Evolutionary conservation across 2,888 invertebrate genomes (phyloP), one percentile per base, ranked within the genome.

Genomic region (Aspidiotus destructor): DNA sequence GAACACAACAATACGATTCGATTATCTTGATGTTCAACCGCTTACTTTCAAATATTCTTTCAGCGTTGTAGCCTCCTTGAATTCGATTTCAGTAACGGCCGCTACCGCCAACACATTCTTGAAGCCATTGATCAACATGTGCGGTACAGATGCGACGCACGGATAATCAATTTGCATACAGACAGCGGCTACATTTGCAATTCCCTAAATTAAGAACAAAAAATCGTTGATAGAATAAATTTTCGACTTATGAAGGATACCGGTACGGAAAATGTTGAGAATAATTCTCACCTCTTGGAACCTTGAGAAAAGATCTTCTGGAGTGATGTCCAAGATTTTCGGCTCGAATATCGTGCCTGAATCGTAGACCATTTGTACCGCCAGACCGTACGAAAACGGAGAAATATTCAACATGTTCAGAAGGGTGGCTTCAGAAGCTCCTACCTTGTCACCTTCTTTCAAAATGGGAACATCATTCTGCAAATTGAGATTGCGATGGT

Each of bases 381-480:
- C 81, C 75, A 99, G 84, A 82, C 99, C 99, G 77, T 99, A 99
- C 65, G 95, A 94, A 84, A 99, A 99, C 63, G 99, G 99, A 78
- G 96, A 97, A 80, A 99, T 97, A 84, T 96, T 96, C 83, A 99
- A 86, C 99, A 99, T 99, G 85, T 98, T 99, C 74, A 99, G 84
- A 70, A 99, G 87, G 13, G 98, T 96, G 54, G 98, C 95, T 82
- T 99, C 99, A 57, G 96, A 96, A 77, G 97, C 95, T 75, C 99
- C 99, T 71, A 99, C 99, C 81, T 92, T 96, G 79, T 98, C 98
- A 60, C 96, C 97, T 40, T 90, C 91, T 80, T 92, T 92, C 79
- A 92, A 79, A 78, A 92, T 92, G 78, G 91, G 90, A 68, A 92
- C 92, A 80, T 92, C 92, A 73, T 92, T 92, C 80, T 80, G 73